phyloP scores from a whole-genome alignment of 1,140 invertebrate genomes.

The Drosophila orosa region DNA sequence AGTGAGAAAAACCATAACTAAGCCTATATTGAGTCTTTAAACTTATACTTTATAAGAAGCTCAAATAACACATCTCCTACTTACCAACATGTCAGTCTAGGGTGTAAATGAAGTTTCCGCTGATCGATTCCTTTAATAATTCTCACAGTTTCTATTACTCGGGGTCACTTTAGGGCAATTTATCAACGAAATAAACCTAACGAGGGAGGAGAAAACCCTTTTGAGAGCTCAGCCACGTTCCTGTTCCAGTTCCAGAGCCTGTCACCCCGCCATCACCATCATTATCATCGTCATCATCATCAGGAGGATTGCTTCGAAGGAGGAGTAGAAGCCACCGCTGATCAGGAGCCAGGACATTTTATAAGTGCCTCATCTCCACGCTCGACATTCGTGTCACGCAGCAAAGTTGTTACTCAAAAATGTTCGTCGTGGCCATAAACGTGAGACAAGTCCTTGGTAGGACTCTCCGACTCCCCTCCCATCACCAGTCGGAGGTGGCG shows the following conservation, averaged over 20 bases:
- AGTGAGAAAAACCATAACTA: neutral
- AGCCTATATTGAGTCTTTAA: neutral
- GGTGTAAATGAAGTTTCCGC: slow-evolving; percentile 5
- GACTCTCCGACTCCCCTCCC: neutral
- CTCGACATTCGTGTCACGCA: slow-evolving; percentile 76
- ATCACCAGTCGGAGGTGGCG: slow-evolving; percentile 16
- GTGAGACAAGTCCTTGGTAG: slow-evolving; percentile 47
- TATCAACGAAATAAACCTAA: slow-evolving; percentile 29
- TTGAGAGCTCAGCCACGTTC: slow-evolving; percentile 29
- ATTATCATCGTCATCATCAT: slow-evolving; percentile 42
- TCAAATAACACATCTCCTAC: neutral
- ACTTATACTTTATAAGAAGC: neutral
- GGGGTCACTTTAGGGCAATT: slow-evolving; percentile 29
- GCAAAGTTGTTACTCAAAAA: slow-evolving; percentile 82
- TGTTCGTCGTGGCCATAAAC: slow-evolving; percentile 60
- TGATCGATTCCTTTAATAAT: slow-evolving; percentile 19
- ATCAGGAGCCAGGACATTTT: slow-evolving; percentile 64
- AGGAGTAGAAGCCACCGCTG: slow-evolving; percentile 18
- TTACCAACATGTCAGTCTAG: neutral
- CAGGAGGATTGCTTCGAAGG: slow-evolving; percentile 5
- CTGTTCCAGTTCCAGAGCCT: neutral
- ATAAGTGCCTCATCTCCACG: slow-evolving; percentile 39
- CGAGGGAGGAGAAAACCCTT: slow-evolving; percentile 22
- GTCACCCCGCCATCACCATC: slow-evolving; percentile 41
- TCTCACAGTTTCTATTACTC: slow-evolving; percentile 23